Evolutionary conservation across 1,140 invertebrate species (phyloP).

Genomic region (Brachionus sp.): DNA sequence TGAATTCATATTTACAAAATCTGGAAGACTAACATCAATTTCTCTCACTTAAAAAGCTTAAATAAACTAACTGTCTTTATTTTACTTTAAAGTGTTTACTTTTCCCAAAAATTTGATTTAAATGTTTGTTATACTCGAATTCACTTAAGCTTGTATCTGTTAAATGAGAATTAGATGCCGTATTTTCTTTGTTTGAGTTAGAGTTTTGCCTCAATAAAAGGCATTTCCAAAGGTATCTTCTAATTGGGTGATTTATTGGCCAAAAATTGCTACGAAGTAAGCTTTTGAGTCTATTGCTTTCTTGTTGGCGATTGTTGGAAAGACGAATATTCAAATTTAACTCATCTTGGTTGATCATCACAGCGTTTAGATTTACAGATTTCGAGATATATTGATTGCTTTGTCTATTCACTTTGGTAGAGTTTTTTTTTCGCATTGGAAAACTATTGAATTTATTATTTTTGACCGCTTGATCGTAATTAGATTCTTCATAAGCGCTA

Average conservation of each 20-base stretch:
- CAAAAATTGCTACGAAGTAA: constrained; percentile 48
- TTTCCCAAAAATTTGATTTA: constrained; percentile 42
- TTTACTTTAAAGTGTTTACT: neutral
- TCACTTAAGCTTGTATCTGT: neutral
- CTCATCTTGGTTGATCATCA: neutral
- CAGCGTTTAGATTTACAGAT: neutral
- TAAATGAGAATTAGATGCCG: neutral
- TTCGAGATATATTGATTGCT: neutral
- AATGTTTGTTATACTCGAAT: constrained; percentile 24
- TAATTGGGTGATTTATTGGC: constrained; percentile 46
- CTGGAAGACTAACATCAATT: constrained; percentile 23
- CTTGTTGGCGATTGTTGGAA: constrained; percentile 46
- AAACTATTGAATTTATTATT: constrained; percentile 29
- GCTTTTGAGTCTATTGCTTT: constrained; percentile 47
- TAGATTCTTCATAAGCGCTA: neutral
- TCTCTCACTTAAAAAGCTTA: neutral
- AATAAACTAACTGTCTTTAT: neutral
- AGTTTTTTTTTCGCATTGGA: constrained; percentile 25
- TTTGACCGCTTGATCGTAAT: constrained; percentile 1
- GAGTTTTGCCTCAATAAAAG: neutral
- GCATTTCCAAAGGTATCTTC: constrained; percentile 48
- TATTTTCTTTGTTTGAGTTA: constrained; percentile 5
- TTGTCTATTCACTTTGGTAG: neutral
- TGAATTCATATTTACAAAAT: constrained; percentile 14
- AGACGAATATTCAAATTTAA: constrained; percentile 5